Evolutionary conservation across 92 coral and sea anemone species (phyloP).

Genomic region (Hydrozoanthus gracilis): DNA sequence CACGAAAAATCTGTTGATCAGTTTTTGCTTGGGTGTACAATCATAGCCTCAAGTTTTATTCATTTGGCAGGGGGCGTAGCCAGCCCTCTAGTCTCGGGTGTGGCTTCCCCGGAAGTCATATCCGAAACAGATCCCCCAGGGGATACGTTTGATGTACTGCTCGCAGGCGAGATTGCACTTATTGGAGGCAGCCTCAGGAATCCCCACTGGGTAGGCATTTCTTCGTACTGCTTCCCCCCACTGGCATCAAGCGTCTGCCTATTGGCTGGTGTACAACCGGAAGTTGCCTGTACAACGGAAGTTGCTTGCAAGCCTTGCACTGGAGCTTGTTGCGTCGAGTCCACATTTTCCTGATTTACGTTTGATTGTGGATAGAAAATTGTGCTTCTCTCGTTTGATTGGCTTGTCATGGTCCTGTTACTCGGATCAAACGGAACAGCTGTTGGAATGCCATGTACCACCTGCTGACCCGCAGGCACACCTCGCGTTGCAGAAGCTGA

Average conservation of each 20-base stretch:
- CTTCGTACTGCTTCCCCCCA: constrained; percentile 50
- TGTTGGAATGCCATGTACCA: not conserved
- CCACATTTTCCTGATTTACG: constrained; percentile 26
- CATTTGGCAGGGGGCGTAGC: constrained; percentile 12
- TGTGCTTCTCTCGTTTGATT: constrained; percentile 33
- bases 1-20: not conserved
- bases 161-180: constrained; percentile 75
- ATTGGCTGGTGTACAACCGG: constrained; percentile 51
- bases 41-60: not conserved
- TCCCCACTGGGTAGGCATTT: constrained; percentile 82
- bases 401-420: constrained; percentile 4
- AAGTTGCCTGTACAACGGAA: not conserved
- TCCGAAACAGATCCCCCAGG: constrained; percentile 5
- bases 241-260: constrained; percentile 50
- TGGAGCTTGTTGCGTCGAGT: not conserved
- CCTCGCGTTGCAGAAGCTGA: constrained; percentile 11
- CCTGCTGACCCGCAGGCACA: not conserved
- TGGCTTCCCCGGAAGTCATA: constrained; percentile 24
- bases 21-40: not conserved
- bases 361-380: constrained; percentile 43
- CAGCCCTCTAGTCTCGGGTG: constrained; percentile 11
- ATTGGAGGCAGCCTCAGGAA: constrained; percentile 81
- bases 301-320: not conserved
- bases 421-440: constrained; percentile 16
- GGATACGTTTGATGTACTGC: constrained; percentile 54